A percentile compares a stretch with the other conserved stretches of the same genome.
Evolutionary conservation across 2,113 vertebrate genomes (phyloP).

Genomic region (Oncorhynchus masou): DNA sequence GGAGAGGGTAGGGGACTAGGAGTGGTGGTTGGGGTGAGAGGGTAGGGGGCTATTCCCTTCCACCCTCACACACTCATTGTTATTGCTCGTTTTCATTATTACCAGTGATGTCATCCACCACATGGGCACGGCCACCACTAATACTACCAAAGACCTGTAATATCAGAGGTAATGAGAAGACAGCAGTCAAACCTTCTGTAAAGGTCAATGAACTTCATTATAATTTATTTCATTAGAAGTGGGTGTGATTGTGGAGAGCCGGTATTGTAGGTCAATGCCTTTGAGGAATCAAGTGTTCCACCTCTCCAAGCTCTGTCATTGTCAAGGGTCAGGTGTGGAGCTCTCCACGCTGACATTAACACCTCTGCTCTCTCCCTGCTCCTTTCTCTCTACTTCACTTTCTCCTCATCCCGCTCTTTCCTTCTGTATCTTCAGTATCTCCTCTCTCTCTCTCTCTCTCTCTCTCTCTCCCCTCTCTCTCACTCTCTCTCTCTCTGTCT

Average conservation of each 20-base stretch:
- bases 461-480: no score
- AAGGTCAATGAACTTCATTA: not conserved
- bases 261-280: not conserved
- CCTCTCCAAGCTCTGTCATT: not conserved
- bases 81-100: not conserved
- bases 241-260: not conserved
- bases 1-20: no score
- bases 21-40: no score
- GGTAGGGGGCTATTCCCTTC: no score
- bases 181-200: not conserved
- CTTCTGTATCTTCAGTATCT: accelerated
- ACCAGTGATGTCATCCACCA: not conserved
- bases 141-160: not conserved
- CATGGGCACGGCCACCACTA: not conserved
- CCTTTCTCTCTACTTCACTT: not conserved
- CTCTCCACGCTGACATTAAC: not conserved
- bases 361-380: not conserved
- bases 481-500: no score
- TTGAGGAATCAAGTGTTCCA: not conserved
- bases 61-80: not conserved
- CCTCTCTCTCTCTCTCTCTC: not conserved
- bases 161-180: not conserved
- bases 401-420: not conserved
- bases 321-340: not conserved
- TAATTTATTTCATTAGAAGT: not conserved